Evolutionary conservation across 2,797 vertebrate species (phyloP).

Genomic region (Spea hammondii): DNA sequence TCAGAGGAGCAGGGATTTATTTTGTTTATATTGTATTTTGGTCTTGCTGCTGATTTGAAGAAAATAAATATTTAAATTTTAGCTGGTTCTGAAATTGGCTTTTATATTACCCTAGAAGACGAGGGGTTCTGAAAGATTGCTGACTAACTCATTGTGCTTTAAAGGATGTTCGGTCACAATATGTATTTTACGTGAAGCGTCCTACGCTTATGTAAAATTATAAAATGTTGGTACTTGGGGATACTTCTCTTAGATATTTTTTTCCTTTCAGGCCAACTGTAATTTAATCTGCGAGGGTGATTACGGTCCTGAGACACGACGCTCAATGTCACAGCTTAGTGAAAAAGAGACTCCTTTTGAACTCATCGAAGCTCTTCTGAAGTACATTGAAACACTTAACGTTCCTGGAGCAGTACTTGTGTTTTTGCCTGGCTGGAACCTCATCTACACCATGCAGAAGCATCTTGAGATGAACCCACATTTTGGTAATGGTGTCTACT

Average conservation of each 20-base stretch:
- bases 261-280: constrained; percentile 79
- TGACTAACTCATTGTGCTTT: too few species aligned
- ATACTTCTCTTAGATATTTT: neutral
- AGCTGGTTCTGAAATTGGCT: too few species aligned
- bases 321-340: constrained; percentile 83
- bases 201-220: neutral
- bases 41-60: too few species aligned
- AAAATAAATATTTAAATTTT: neutral
- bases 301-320: constrained; percentile 82
- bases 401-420: constrained; percentile 86
- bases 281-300: constrained; percentile 82
- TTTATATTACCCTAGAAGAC: too few species aligned
- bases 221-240: neutral
- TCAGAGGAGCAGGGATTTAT: too few species aligned
- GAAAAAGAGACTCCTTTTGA: constrained; percentile 95
- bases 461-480: constrained; percentile 88
- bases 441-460: constrained; percentile 94
- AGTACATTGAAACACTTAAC: constrained; percentile 87
- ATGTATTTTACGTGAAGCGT: too few species aligned
- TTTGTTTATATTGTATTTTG: too few species aligned
- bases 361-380: constrained; percentile 88
- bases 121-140: too few species aligned
- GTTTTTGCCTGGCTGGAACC: constrained; percentile 95
- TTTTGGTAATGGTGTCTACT: constrained; percentile 73
- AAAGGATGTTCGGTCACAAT: too few species aligned